Conservation (phyloP, 1,140 invertebrate species). For the Euwallacea fornicatus region DNA sequence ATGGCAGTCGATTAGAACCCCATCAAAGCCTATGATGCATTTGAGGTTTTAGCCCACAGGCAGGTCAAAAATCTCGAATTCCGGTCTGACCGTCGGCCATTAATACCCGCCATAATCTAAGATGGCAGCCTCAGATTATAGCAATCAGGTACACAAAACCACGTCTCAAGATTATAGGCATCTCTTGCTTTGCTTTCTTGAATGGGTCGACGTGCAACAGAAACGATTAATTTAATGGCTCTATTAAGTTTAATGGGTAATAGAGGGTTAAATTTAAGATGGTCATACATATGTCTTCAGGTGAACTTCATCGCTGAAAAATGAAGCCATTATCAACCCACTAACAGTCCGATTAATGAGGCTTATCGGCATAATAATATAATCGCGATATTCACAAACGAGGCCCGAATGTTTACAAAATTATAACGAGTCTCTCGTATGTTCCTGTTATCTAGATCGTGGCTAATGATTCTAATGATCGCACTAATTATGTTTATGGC, state of each 20-base stretch:
- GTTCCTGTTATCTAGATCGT: conserved; percentile 18
- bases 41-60: background rate
- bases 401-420: conserved; percentile 10
- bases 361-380: conserved; percentile 15
- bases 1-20: background rate
- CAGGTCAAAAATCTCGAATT: conserved; percentile 38
- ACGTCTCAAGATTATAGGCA: conserved; percentile 23
- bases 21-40: background rate
- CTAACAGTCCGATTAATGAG: conserved; percentile 18
- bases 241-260: conserved; percentile 16
- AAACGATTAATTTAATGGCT: conserved; percentile 27
- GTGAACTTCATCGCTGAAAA: conserved; percentile 1
- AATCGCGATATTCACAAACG: conserved; percentile 7
- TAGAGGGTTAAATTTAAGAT: background rate
- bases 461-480: conserved; percentile 19
- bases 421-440: conserved; percentile 18
- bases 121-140: conserved; percentile 33
- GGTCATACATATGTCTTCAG: too few species aligned
- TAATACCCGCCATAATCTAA: conserved; percentile 32
- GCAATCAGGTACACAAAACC: conserved; percentile 26
- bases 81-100: conserved; percentile 42
- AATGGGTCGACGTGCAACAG: conserved; percentile 19
- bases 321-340: conserved; percentile 19
- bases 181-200: conserved; percentile 18
- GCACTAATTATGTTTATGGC: conserved; percentile 21